phyloP scores from a whole-genome alignment of 2,888 invertebrate genomes.

The Pinctada fucata region DNA sequence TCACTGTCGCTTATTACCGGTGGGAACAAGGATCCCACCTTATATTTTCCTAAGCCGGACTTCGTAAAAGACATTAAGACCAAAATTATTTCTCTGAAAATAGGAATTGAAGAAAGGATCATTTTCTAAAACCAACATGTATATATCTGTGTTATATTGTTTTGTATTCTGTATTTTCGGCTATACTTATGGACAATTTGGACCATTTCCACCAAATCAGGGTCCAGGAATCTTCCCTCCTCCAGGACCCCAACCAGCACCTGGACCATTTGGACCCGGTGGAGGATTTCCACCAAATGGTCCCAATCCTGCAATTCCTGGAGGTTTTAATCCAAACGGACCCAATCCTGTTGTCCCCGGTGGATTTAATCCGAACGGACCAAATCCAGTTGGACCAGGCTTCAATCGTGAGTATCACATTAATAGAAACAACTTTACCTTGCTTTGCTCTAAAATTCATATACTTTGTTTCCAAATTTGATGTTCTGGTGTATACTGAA shows the following conservation, averaged over 20 bases:
- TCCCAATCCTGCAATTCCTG: slow-evolving; percentile 16
- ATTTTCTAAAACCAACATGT: not conserved
- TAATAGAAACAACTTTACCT: too few relatives aligned
- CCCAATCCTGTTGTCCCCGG: slow-evolving; percentile 7
- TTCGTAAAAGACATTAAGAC: not conserved
- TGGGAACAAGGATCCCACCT: too few relatives aligned
- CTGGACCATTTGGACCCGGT: slow-evolving; percentile 8
- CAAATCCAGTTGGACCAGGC: slow-evolving; percentile 1
- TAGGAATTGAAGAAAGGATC: too few relatives aligned
- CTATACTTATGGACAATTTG: slow-evolving; percentile 23
- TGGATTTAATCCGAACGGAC: slow-evolving; percentile 24
- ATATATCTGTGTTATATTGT: not conserved
- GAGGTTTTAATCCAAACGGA: slow-evolving; percentile 25
- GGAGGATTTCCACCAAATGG: slow-evolving; percentile 25
- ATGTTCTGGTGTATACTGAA: too few relatives aligned
- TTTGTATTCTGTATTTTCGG: not conserved
- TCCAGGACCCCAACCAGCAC: slow-evolving; percentile 10
- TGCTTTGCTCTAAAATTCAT: too few relatives aligned
- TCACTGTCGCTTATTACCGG: not conserved
- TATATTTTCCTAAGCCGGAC: too few relatives aligned
- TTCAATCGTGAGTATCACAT: not conserved
- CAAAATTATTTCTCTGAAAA: not conserved
- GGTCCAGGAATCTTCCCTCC: slow-evolving; percentile 12
- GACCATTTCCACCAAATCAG: slow-evolving; percentile 17
- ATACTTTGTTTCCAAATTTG: too few relatives aligned